Percentiles rank a stretch among this genome's conserved stretches.
These are phyloP conservation scores for Baccha elongata DNA, from an alignment of 2,888 invertebrate genomes.

Conservation along the genomic window DNA sequence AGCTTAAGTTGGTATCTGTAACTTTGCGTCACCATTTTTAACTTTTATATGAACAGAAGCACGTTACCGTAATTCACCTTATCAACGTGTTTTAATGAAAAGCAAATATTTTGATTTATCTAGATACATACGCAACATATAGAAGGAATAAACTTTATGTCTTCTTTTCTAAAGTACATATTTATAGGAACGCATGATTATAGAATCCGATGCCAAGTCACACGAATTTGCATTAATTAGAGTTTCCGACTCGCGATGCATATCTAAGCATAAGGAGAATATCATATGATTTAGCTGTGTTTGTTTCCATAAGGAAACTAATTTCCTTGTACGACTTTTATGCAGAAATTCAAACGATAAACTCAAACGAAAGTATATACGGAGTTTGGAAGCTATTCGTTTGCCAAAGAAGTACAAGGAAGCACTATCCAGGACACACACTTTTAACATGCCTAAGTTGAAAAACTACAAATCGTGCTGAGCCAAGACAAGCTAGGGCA, in stretches of 20 bases:
- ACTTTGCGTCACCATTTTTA: neutral
- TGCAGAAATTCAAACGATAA: slow-evolving; percentile 14
- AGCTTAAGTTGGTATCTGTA: neutral
- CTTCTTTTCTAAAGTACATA: neutral
- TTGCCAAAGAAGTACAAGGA: slow-evolving; percentile 1
- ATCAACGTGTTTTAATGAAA: slow-evolving; percentile 43
- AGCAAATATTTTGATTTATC: slow-evolving; percentile 38
- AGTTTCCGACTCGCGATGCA: slow-evolving; percentile 29
- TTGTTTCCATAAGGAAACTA: slow-evolving; percentile 35
- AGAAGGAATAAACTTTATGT: slow-evolving; percentile 10
- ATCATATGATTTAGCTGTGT: slow-evolving; percentile 37
- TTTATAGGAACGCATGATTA: slow-evolving; percentile 40
- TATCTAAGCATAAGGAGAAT: slow-evolving; percentile 27
- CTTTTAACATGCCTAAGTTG: slow-evolving; percentile 44
- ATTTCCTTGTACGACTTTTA: slow-evolving; percentile 22
- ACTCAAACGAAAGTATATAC: slow-evolving; percentile 3
- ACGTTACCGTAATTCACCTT: neutral
- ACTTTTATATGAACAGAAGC: slow-evolving; percentile 1
- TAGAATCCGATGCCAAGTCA: slow-evolving; percentile 51
- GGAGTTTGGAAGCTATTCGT: neutral
- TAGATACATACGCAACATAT: neutral
- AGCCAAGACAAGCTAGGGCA: neutral
- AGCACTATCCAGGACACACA: slow-evolving; percentile 14
- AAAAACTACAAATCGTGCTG: slow-evolving; percentile 32
- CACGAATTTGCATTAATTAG: slow-evolving; percentile 68